phyloP scores from a whole-genome alignment of 2,113 vertebrate species.

The Cyprinodon variegatus region DNA sequence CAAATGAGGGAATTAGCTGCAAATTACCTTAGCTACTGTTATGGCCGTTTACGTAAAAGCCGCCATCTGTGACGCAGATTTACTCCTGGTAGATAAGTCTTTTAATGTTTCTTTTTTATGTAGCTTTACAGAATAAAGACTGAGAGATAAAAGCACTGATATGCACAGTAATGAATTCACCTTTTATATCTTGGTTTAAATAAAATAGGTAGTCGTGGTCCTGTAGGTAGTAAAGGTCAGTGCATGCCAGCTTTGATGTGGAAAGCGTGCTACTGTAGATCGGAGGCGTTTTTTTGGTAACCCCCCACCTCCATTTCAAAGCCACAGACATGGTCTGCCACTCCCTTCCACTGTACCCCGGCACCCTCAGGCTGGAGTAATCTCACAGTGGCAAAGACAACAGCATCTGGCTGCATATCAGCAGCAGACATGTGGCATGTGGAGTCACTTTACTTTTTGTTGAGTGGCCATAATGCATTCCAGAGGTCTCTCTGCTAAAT shows the following conservation, averaged over 20 bases:
- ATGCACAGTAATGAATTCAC: not conserved
- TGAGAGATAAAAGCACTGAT: not conserved
- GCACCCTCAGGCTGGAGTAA: slow-evolving; percentile 57
- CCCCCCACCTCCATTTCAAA: slow-evolving; percentile 38
- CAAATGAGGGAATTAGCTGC: slow-evolving; percentile 31
- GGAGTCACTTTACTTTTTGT: slow-evolving; percentile 31
- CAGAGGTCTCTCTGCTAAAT: slow-evolving; percentile 54
- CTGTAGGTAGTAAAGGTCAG: slow-evolving; percentile 53
- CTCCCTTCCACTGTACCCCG: slow-evolving; percentile 46
- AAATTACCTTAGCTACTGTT: slow-evolving; percentile 29
- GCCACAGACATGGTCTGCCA: slow-evolving; percentile 33
- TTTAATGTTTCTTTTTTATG: not conserved
- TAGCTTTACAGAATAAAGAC: not conserved
- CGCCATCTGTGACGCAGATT: slow-evolving; percentile 29
- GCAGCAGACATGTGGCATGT: slow-evolving; percentile 47
- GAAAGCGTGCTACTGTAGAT: slow-evolving; percentile 41
- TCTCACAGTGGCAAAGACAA: slow-evolving; percentile 43
- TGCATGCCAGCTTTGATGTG: slow-evolving; percentile 44
- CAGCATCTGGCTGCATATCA: slow-evolving; percentile 52
- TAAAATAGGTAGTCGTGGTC: slow-evolving; percentile 52
- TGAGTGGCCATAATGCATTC: slow-evolving; percentile 57
- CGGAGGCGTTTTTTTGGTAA: slow-evolving; percentile 38
- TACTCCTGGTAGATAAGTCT: not conserved
- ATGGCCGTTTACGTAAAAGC: slow-evolving; percentile 46
- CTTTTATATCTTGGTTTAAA: not conserved